Evolutionary conservation across 1,140 invertebrate species (phyloP).

Genomic region (Melipona quadrifasciata): DNA sequence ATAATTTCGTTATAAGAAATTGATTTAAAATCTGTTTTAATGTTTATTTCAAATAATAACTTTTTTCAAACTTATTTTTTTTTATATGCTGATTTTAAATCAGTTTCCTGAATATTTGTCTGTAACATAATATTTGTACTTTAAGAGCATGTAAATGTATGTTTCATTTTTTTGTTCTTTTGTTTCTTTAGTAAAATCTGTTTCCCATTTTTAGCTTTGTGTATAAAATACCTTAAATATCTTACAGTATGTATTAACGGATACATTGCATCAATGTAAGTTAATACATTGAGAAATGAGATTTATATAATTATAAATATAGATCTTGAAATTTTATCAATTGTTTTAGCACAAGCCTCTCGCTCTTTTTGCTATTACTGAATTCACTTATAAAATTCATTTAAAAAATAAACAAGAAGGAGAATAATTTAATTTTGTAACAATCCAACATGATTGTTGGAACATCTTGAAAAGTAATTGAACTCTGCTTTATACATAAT

Average conservation of each 20-base stretch:
- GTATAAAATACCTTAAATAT: neutral
- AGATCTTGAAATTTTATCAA: neutral
- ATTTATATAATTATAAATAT: constrained; percentile 6
- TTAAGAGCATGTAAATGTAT: neutral
- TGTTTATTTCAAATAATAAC: neutral
- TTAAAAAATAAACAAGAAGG: neutral
- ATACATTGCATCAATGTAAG: neutral
- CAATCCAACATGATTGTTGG: neutral
- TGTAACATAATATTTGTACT: neutral
- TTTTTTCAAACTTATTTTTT: neutral
- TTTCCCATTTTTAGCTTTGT: neutral
- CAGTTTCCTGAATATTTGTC: constrained; percentile 1
- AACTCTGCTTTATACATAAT: neutral
- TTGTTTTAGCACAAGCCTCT: neutral
- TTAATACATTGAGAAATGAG: constrained; percentile 2
- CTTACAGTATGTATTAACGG: constrained; percentile 8
- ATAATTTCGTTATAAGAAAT: neutral
- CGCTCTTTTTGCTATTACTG: neutral
- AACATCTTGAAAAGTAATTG: neutral
- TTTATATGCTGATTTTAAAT: neutral
- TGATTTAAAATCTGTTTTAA: constrained; percentile 5
- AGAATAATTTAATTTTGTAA: neutral
- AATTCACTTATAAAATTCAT: neutral
- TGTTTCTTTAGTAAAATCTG: neutral
- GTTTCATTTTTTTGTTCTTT: constrained; percentile 2